Conservation (phyloP, 2,113 vertebrate genomes). For the Pseudonaja textilis region DNA sequence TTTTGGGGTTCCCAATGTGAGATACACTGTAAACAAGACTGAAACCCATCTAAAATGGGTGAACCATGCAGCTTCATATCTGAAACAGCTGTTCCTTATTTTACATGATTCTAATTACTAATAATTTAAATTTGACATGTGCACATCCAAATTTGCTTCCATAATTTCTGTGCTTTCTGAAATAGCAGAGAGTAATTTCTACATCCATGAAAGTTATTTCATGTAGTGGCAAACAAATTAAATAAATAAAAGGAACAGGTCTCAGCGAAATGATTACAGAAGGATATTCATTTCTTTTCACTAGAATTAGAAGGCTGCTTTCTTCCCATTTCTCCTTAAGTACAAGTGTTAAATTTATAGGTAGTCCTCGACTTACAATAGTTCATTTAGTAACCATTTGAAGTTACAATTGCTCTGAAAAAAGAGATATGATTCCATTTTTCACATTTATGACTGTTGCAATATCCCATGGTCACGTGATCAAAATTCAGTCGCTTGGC, state of each 20-base stretch:
- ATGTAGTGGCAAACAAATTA: not conserved
- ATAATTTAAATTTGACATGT: not conserved
- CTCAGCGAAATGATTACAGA: not conserved
- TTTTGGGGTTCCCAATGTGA: not conserved
- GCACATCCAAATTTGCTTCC: not conserved
- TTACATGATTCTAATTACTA: not conserved
- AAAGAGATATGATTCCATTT: not conserved
- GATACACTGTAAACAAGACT: not conserved
- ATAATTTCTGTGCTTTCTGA: not conserved
- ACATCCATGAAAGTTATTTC: not conserved
- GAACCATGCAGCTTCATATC: not conserved
- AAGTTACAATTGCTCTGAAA: not conserved
- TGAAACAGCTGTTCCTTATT: not conserved
- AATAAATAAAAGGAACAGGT: not conserved
- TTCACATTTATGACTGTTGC: not conserved
- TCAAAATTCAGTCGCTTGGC: not conserved
- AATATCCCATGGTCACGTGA: not conserved
- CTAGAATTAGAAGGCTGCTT: not conserved
- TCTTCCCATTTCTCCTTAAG: not conserved
- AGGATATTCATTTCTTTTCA: not conserved
- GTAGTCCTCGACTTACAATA: not conserved
- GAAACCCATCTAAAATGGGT: not conserved
- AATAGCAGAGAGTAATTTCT: not conserved
- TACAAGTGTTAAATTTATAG: not conserved
- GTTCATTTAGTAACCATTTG: not conserved